These are phyloP conservation scores for Macrotus californicus DNA, from an alignment of 2,113 vertebrate species.

Conservation along the genomic window DNA sequence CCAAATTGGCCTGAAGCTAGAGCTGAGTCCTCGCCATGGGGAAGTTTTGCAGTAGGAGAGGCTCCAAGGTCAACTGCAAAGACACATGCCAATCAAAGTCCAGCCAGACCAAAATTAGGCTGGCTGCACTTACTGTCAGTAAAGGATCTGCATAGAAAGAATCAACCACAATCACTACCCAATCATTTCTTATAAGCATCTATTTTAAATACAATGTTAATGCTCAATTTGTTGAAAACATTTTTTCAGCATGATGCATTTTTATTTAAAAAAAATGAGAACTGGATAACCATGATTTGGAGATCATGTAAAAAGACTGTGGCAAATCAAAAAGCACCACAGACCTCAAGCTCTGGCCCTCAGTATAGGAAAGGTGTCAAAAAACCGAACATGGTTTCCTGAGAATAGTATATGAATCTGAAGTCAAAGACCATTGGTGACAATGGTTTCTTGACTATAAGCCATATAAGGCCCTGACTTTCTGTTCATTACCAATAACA, in stretches of 20 bases:
- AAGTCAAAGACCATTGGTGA: not conserved
- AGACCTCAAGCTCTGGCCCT: not conserved
- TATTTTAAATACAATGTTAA: not conserved
- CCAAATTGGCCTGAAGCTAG: not conserved
- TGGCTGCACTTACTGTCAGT: not conserved
- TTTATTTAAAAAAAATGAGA: not conserved
- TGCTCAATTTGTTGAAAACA: not conserved
- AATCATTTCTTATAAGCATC: not conserved
- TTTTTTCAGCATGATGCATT: not conserved
- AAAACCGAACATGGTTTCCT: not conserved
- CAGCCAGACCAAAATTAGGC: not conserved
- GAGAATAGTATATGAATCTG: not conserved
- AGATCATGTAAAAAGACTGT: not conserved
- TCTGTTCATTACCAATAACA: not conserved
- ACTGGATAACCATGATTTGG: not conserved
- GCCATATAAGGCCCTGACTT: not conserved
- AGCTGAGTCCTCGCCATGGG: not conserved
- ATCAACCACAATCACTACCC: not conserved
- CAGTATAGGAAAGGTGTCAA: not conserved
- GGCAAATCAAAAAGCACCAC: not conserved
- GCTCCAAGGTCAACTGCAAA: not conserved
- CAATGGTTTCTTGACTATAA: not conserved
- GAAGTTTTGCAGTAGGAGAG: not conserved
- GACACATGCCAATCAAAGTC: not conserved
- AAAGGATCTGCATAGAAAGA: not conserved